Percentiles rank a stretch among this genome's conserved stretches.
Evolutionary conservation across 53 echinoderm and acorn worm genomes (phyloP).

Genomic region (Arbacia lixula): DNA sequence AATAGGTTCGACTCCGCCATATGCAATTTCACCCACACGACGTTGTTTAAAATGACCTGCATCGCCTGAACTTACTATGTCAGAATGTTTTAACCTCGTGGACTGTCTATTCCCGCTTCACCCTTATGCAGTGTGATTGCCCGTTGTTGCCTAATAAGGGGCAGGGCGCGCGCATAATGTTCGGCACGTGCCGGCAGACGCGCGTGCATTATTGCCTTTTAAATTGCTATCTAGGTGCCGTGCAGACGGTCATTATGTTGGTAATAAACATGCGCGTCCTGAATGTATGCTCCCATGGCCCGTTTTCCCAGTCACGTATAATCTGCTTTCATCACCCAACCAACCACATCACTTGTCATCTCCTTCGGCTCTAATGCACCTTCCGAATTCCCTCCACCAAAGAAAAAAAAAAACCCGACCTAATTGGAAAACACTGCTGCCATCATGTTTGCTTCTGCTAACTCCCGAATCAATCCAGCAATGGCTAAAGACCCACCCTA

Average conservation of each 20-base stretch:
- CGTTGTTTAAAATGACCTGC: slow-evolving; percentile 16
- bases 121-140: background rate
- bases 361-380: slow-evolving; percentile 31
- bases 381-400: slow-evolving; percentile 2
- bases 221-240: slow-evolving; percentile 28
- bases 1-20: slow-evolving; percentile 47
- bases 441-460: background rate
- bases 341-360: slow-evolving; percentile 10
- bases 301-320: slow-evolving; percentile 14
- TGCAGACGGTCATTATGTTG: slow-evolving; percentile 30
- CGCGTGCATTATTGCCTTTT: slow-evolving; percentile 42
- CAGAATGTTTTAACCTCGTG: slow-evolving; percentile 47
- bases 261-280: slow-evolving; percentile 27
- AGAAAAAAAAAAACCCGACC: background rate
- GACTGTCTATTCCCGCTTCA: slow-evolving; percentile 26
- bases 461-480: slow-evolving; percentile 23
- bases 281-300: slow-evolving; percentile 6
- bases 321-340: slow-evolving; percentile 2
- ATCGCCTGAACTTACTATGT: slow-evolving; percentile 25
- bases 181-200: slow-evolving; percentile 13
- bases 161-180: slow-evolving; percentile 4
- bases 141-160: background rate
- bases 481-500: slow-evolving; percentile 12
- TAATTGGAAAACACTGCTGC: slow-evolving; percentile 56
- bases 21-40: slow-evolving; percentile 12